Percentiles rank a stretch among this genome's conserved stretches.
Conservation (phyloP, 1,140 invertebrate genomes). For the Mamestra configurata region DNA sequence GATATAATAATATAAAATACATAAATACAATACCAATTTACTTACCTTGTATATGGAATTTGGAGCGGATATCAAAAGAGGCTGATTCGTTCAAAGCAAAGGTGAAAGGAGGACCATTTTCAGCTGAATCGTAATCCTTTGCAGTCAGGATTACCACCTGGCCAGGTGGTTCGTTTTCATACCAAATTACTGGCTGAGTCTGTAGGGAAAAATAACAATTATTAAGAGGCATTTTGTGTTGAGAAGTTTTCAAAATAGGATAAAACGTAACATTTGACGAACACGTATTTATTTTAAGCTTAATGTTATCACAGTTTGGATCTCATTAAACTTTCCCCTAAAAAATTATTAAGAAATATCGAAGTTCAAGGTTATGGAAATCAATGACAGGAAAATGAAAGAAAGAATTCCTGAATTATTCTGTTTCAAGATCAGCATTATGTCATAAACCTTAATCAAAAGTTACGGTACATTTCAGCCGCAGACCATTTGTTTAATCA, state of each 20-base stretch:
- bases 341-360: background rate
- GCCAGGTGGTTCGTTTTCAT: constrained; percentile 92
- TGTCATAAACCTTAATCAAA: background rate
- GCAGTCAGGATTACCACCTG: constrained; percentile 92
- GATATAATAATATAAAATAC: no score
- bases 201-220: constrained; percentile 60
- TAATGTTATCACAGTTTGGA: background rate
- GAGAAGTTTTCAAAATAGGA: background rate
- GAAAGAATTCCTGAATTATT: background rate
- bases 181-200: constrained; percentile 93
- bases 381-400: background rate
- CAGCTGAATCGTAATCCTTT: constrained; percentile 93
- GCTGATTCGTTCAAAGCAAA: constrained; percentile 92
- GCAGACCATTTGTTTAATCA: background rate
- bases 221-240: no score
- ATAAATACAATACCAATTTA: no score
- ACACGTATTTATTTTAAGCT: no score
- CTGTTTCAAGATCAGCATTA: background rate
- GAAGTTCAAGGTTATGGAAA: background rate
- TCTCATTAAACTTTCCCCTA: background rate
- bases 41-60: constrained; percentile 91
- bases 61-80: constrained; percentile 90
- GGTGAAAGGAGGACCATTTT: constrained; percentile 94
- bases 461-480: background rate
- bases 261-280: no score